Evolutionary conservation across 2,113 vertebrate species (phyloP).

Genomic region (Scytalopus superciliaris): DNA sequence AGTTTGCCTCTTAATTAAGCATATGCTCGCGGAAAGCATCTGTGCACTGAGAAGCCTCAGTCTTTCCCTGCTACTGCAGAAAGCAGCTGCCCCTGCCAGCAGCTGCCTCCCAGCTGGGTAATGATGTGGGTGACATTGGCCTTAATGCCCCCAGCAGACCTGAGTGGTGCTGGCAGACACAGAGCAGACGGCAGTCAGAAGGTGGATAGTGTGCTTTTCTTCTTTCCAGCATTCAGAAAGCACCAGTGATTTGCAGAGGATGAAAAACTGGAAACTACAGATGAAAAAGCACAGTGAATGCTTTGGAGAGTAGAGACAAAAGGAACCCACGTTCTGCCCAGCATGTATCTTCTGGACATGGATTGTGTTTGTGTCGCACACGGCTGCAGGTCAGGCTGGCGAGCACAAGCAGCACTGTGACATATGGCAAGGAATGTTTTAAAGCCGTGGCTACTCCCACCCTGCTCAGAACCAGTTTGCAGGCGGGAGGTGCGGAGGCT

Average conservation of each 20-base stretch:
- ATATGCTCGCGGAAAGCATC: not conserved
- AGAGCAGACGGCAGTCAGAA: not conserved
- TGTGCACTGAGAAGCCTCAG: not conserved
- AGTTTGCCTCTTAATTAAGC: not conserved
- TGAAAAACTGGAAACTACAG: not conserved
- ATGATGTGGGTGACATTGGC: not conserved
- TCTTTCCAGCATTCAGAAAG: not conserved
- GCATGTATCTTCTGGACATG: rapidly evolving
- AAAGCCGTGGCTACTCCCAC: not conserved
- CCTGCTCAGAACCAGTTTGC: not conserved
- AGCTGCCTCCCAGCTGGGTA: not conserved
- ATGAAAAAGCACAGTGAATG: rapidly evolving
- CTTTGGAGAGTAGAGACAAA: not conserved
- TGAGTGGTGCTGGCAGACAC: not conserved
- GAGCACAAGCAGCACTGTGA: not conserved
- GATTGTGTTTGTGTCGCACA: not conserved
- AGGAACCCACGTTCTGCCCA: not conserved
- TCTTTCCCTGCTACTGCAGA: not conserved
- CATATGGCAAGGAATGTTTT: not conserved
- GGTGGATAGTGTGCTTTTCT: not conserved
- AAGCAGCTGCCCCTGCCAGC: not conserved
- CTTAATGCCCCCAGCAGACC: not conserved
- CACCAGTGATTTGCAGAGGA: not conserved
- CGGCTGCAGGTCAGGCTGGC: not conserved
- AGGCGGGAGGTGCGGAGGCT: not conserved